Evolutionary conservation across 2,797 vertebrate species (phyloP), one percentile per base, ranked within the genome.

Genomic region (Picus viridis): DNA sequence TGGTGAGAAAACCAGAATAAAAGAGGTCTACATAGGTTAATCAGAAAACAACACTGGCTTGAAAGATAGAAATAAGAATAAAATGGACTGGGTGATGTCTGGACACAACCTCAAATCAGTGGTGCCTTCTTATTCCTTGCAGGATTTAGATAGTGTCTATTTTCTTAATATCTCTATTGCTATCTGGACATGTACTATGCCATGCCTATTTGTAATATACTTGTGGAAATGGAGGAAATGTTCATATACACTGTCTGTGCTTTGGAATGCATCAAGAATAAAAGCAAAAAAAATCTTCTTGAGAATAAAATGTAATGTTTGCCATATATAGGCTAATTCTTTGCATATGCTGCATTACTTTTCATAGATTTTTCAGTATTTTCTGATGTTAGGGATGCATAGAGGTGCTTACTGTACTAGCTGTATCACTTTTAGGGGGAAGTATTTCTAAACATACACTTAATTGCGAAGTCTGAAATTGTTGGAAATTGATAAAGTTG

Each of bases 1-100:
- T 99, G 86, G 99, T 98, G 71, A 98, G 99, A 90, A 99, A 99
- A 97, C 99, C 99, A 64, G 95, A 97, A 68, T 75, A 98, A 68
- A 47, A 90, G 41, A 75, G 93, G 45, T 89, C 96, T 92, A 93
- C 97, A 96, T 51, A 96, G 93, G 64, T 83, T 80, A 77, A 86
- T 91, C 39, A 57, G 77, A 77, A 88, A 85, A 71, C 78, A 92
- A 90, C 18, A 67, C 36, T 95, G 69, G 62, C 83, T 76, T 91
- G 92, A 94, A 95, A 96, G 59, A 58, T 87, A 83, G 96, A 96
- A 74, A 96, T 97, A 32, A 96, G 95, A 96, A 54, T 59, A 96
- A 92, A 97, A 96, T 98, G 43, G 96, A 84, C 86, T 96, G 78
- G 75, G 59, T 95, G 84, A 94, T 95, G 87, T 96, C 92, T 95